phyloP scores from a whole-genome alignment of 2,888 invertebrate species.

The Hirtodrosophila histrioides region DNA sequence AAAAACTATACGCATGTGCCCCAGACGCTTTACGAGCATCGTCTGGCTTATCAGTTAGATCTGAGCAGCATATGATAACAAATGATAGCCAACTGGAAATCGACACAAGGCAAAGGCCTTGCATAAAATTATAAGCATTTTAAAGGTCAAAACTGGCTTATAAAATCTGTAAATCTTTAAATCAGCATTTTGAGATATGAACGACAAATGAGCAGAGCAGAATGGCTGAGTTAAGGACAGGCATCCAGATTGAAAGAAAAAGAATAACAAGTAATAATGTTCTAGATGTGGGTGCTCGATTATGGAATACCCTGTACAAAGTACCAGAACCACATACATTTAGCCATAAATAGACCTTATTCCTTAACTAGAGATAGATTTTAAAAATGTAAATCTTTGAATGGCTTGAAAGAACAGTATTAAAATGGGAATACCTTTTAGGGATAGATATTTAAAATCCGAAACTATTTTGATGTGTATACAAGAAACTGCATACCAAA shows the following conservation, averaged over 20 bases:
- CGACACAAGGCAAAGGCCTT: slow-evolving; percentile 57
- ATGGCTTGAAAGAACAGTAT: no score
- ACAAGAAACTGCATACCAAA: no score
- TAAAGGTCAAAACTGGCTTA: slow-evolving; percentile 43
- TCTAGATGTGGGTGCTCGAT: no score
- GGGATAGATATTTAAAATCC: no score
- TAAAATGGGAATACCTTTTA: no score
- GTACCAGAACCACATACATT: no score
- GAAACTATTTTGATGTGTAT: no score
- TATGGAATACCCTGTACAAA: no score
- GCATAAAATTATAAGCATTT: slow-evolving; percentile 65
- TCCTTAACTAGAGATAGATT: no score
- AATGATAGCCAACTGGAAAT: slow-evolving; percentile 56
- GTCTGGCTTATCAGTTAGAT: slow-evolving; percentile 56
- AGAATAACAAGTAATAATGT: neutral
- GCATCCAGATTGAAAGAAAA: neutral
- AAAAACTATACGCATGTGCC: slow-evolving; percentile 34
- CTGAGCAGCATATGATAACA: slow-evolving; percentile 64
- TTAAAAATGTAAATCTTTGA: no score
- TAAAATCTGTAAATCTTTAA: slow-evolving; percentile 47
- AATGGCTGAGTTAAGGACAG: slow-evolving; percentile 8
- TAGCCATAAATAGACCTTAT: no score
- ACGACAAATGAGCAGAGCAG: slow-evolving; percentile 54
- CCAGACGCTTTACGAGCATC: slow-evolving; percentile 44
- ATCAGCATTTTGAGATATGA: slow-evolving; percentile 45